Evolutionary conservation across 1,140 invertebrate genomes (phyloP).

Genomic region (Gonatopus flavifemur): DNA sequence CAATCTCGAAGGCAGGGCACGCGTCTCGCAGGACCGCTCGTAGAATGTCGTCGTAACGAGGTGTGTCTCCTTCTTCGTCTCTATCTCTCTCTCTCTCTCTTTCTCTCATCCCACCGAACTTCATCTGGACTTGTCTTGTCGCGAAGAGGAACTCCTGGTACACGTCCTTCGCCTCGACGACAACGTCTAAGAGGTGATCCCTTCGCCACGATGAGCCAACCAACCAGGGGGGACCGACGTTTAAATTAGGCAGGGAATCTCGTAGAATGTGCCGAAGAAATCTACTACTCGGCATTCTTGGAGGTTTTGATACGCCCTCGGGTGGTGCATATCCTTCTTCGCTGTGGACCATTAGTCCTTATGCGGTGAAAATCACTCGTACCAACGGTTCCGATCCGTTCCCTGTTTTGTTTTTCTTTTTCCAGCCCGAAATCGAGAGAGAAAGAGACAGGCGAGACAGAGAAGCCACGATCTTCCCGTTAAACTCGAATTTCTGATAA

Average conservation of each 20-base stretch:
- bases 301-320: slow-evolving; percentile 47
- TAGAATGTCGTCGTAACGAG: slow-evolving; percentile 58
- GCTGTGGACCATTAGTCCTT: slow-evolving; percentile 46
- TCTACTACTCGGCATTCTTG: slow-evolving; percentile 41
- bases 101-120: slow-evolving; percentile 2
- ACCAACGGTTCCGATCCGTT: too few relatives aligned
- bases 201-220: slow-evolving; percentile 23
- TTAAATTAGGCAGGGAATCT: slow-evolving; percentile 56
- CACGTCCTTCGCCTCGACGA: slow-evolving; percentile 19
- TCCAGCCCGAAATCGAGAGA: too few relatives aligned
- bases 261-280: slow-evolving; percentile 51
- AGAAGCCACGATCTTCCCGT: too few relatives aligned
- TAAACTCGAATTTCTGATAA: too few relatives aligned
- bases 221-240: slow-evolving; percentile 43
- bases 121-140: slow-evolving; percentile 1
- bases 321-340: slow-evolving; percentile 43
- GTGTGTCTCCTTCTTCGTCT: slow-evolving; percentile 31
- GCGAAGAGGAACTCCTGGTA: slow-evolving; percentile 6
- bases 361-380: slow-evolving; percentile 43
- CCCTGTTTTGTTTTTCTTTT: too few relatives aligned
- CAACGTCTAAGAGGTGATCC: slow-evolving; percentile 40
- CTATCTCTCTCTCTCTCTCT: background rate
- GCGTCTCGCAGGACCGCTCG: slow-evolving; percentile 42
- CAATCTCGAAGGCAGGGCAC: slow-evolving; percentile 58
- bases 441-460: slow-evolving; percentile 27